These are phyloP conservation scores for Myotis brandtii DNA, from an alignment of 2,113 vertebrate species.

Conservation along the genomic window DNA sequence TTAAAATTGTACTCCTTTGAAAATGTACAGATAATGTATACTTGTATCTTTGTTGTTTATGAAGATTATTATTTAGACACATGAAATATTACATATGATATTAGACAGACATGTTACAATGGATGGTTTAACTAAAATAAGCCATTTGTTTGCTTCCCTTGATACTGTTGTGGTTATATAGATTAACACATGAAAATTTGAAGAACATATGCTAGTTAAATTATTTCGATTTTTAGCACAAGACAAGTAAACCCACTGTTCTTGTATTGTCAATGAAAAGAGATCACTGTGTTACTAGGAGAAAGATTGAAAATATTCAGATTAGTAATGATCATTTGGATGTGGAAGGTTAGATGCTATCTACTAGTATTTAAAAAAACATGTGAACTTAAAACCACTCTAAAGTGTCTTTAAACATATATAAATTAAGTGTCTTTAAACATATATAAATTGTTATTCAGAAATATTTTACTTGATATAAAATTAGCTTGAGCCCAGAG, in stretches of 20 bases:
- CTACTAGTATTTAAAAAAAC: neutral
- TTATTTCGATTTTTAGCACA: neutral
- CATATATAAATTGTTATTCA: neutral
- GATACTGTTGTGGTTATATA: neutral
- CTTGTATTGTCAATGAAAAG: neutral
- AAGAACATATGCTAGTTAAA: neutral
- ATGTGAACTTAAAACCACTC: neutral
- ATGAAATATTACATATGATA: neutral
- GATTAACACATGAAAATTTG: neutral
- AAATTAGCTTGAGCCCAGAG: neutral
- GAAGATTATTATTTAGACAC: neutral
- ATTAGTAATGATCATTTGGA: conserved; percentile 16
- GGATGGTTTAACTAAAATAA: conserved; percentile 8
- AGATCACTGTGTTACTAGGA: neutral
- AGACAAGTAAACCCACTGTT: neutral
- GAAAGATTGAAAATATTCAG: conserved; percentile 14
- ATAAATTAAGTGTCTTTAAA: neutral
- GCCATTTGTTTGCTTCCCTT: conserved; percentile 58
- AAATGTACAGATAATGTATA: conserved; percentile 13
- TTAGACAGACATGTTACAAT: neutral
- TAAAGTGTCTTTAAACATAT: neutral
- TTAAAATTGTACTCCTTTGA: neutral
- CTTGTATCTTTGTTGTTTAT: conserved; percentile 7
- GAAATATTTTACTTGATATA: conserved; percentile 45
- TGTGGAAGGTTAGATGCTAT: neutral